A percentile compares a stretch with the other conserved stretches of the same genome.
These are phyloP conservation scores for Loripinus fragilis DNA, from an alignment of 2,888 invertebrate genomes.

Conservation along the genomic window DNA sequence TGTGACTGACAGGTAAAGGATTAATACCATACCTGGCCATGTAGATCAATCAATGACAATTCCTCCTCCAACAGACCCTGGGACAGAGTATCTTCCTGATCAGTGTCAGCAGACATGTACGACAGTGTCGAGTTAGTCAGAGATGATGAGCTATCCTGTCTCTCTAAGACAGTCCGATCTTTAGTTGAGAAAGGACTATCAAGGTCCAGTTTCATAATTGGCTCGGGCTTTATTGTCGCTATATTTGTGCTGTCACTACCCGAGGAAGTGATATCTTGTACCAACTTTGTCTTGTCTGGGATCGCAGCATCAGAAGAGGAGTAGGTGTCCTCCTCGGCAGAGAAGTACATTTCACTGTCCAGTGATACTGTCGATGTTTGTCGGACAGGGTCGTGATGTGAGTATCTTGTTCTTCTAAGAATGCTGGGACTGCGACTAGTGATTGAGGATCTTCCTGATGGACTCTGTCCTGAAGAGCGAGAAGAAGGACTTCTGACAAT, in stretches of 20 bases:
- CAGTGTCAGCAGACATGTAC: conserved; percentile 78
- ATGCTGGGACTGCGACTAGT: conserved; percentile 51
- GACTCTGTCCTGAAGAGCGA: conserved; percentile 52
- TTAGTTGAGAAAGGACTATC: conserved; percentile 26
- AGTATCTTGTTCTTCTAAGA: conserved; percentile 24
- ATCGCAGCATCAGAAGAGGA: conserved; percentile 30
- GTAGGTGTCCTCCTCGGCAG: conserved; percentile 92
- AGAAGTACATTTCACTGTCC: conserved; percentile 92
- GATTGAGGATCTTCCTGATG: conserved; percentile 46
- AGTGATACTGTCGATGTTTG: conserved; percentile 69
- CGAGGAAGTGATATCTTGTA: conserved; percentile 41
- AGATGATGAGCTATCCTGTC: conserved; percentile 56
- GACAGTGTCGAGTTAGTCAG: conserved; percentile 65
- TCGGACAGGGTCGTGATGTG: conserved; percentile 33
- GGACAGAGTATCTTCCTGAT: conserved; percentile 92
- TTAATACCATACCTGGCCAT: conserved; percentile 92
- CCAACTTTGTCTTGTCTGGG: conserved; percentile 27
- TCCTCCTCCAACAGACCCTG: conserved; percentile 66
- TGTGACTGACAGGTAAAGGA: too few species aligned
- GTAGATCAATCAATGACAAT: conserved; percentile 89
- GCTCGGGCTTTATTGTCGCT: conserved; percentile 30
- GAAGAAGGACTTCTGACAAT: conserved; percentile 45
- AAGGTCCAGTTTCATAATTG: conserved; percentile 11
- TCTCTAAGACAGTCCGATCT: conserved; percentile 46
- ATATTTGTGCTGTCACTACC: conserved; percentile 48